Base-by-base conservation (phyloP, 2,797 vertebrate species). In the Oceanodroma leucorhoa region DNA sequence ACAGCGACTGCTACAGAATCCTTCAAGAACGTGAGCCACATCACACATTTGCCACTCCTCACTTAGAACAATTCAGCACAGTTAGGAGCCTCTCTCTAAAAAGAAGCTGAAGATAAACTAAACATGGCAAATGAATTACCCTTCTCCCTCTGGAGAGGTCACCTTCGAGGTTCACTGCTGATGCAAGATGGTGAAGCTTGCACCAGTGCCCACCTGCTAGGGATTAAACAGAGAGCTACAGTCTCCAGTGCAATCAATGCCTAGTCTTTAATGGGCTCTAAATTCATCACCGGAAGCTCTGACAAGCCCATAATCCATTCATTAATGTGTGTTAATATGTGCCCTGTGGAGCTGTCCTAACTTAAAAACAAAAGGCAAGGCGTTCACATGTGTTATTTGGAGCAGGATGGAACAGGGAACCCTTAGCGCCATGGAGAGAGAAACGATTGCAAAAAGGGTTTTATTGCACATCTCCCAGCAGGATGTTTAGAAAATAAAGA, bases 31-130 rank as follows among this genome's bases (percentile, higher is more conserved):
- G 0, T 71, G 65, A 96, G 83, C 65, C 75, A 92, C 29, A 48
- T 81, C 67, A 61, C 90, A 96, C 84, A 95, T 95, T 93, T 97
- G 94, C 92, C 77, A 89, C 92, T 95, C 94, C 93, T 95, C 30
- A 6, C 94, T 94, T 96, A 97, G 89, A 97, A 97, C 92, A 97
- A 95, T 97, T 97, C 92, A 93, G 76, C 96, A 92, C 73, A 94
- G 94, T 96, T 87, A 96, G 94, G 69, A 84, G 78, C 76, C 95
- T 92, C 62, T 57, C 45, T 85, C 75, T 94, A 93, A 95, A 96
- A 97, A 94, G 89, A 83, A 87, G 94, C 64, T 84, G 70, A 79
- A 90, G 89, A 93, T 94, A 97, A 97, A 97, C 70, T 97, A 97
- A 98, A 97, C 95, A 96, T 11, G 7, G 70, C 67, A 88, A 96